Percentiles rank a stretch among this genome's conserved stretches.
phyloP scores from a whole-genome alignment of 2,888 invertebrate species.

The Abrostola triplasia region DNA sequence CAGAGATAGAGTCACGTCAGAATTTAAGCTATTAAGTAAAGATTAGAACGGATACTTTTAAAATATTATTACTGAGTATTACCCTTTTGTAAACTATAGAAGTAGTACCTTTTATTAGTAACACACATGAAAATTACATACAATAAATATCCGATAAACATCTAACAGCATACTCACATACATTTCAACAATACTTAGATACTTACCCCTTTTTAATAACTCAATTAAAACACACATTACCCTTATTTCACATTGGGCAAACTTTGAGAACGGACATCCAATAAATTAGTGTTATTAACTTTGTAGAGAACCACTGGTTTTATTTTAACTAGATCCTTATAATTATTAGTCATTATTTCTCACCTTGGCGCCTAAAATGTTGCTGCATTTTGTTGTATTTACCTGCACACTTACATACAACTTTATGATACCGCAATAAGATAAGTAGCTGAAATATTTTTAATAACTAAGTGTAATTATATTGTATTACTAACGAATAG shows the following conservation, averaged over 20 bases:
- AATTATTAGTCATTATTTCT: slow-evolving; percentile 31
- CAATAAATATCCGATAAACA: background rate
- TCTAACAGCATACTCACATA: background rate
- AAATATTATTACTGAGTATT: no score
- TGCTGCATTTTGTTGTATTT: slow-evolving; percentile 15
- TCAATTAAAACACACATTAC: slow-evolving; percentile 4
- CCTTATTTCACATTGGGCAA: slow-evolving; percentile 1
- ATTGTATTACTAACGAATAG: slow-evolving; percentile 17
- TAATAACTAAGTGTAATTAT: slow-evolving; percentile 24
- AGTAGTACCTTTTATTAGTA: no score
- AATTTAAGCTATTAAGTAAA: no score
- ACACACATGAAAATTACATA: no score
- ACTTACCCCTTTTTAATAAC: slow-evolving; percentile 4
- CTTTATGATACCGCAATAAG: slow-evolving; percentile 21
- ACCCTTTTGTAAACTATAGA: no score
- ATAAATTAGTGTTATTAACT: slow-evolving; percentile 23
- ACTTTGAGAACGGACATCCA: slow-evolving; percentile 10
- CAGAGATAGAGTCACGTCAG: no score
- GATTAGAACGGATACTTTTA: no score
- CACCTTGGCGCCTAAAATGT: slow-evolving; percentile 40
- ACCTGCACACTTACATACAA: slow-evolving; percentile 11
- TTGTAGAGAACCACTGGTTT: slow-evolving; percentile 9
- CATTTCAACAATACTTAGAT: slow-evolving; percentile 1
- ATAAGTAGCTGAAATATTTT: slow-evolving; percentile 15
- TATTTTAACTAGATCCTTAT: slow-evolving; percentile 11